A percentile compares a stretch with the other conserved stretches of the same genome.
These are phyloP conservation scores for Heliconius ethilla DNA, from an alignment of 2,888 invertebrate genomes.

Conservation along the genomic window DNA sequence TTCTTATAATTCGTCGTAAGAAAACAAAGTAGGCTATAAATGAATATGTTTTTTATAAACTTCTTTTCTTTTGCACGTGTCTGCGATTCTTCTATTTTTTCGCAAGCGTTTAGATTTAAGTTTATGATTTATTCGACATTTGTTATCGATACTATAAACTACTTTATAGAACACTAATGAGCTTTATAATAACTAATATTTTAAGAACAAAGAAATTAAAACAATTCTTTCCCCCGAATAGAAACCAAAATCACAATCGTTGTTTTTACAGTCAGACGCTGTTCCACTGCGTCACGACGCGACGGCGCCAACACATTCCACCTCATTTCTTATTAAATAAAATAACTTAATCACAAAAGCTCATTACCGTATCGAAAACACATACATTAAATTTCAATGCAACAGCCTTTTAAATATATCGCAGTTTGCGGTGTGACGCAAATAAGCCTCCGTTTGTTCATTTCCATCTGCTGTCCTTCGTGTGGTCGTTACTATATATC, in stretches of 20 bases:
- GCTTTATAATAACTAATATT: no score
- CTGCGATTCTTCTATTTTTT: no score
- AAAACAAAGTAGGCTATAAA: neutral
- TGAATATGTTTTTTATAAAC: neutral
- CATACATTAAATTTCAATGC: conserved; percentile 21
- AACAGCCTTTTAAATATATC: conserved; percentile 9
- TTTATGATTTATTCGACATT: no score
- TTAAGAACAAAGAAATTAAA: no score
- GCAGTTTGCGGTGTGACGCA: neutral
- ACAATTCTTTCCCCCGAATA: no score
- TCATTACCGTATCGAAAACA: neutral
- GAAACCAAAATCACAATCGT: no score
- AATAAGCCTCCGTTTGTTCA: conserved; percentile 18
- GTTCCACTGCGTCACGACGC: neutral
- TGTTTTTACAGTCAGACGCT: no score
- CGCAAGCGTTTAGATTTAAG: no score
- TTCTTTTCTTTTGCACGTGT: no score
- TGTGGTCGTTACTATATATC: conserved; percentile 22
- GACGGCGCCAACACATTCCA: neutral
- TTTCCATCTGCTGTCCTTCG: conserved; percentile 29
- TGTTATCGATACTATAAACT: no score
- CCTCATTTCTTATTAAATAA: neutral
- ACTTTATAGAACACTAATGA: no score
- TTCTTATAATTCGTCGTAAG: conserved; percentile 13
- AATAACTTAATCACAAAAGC: neutral